Evolutionary conservation across 2,888 invertebrate species (phyloP), one percentile per base, ranked within the genome.

Genomic region (Panopea generosa): DNA sequence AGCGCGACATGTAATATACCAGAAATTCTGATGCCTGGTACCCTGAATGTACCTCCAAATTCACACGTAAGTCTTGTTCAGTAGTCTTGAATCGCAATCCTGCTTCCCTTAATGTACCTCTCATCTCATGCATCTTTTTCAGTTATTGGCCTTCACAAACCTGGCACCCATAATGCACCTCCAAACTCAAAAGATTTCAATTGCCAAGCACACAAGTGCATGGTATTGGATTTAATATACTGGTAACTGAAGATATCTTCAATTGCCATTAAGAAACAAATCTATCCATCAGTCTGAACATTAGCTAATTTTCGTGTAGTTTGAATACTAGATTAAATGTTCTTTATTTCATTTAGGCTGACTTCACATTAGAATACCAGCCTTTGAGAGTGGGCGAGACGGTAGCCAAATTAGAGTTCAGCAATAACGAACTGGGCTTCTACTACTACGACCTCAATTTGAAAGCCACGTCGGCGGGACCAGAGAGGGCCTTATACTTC

Each of bases 361-460:
- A 83, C 33, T 89, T 92, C 68, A 92, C 87, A 50, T 82, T 93
- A 66, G 92, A 93, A 75, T 93, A 91, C 80, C 90, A 92, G 75
- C 93, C 93, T 27, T 83, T 93, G 69, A 90, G 89, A 72, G 90
- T 90, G 3, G 92, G 92, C 27, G 91, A 91, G 60, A 63, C 69
- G 16, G 77, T 77, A 47, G 91, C 91, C 16, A 87, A 88, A 18
- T 78, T 93, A 38, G 93, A 93, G 83, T 87, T 93, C 71, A 87
- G 63, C 52, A 89, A 90, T 60, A 83, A 84, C 76, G 93, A 93
- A 68, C 89, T 93, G 16, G 93, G 93, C 2, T 83, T 85, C 14
- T 92, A 92, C 75, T 85, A 86, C 29, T 93, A 92, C 73, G 92
- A 92, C 61, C 87, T 93, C 18, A 87, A 89, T 57, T 84, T 93